Conservation (phyloP, 1,140 invertebrate species). For the roundworm (Caenorhabditis elegans) region DNA sequence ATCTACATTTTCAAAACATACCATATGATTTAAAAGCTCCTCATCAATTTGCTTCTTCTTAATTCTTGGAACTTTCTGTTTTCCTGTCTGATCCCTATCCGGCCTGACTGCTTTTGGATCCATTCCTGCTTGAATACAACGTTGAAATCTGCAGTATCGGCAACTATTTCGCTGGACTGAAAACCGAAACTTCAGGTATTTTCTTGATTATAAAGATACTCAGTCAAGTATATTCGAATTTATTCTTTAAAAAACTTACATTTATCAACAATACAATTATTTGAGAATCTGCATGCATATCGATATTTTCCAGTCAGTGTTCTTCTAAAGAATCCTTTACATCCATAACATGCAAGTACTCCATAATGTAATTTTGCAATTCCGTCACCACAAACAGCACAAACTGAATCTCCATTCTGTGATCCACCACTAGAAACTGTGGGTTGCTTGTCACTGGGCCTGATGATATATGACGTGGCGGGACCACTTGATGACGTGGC, state of each 20-base stretch:
- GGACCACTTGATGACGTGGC: not conserved
- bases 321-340: constrained; percentile 60
- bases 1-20: no score
- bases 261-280: constrained; percentile 66
- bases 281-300: constrained; percentile 64
- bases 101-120: constrained; percentile 65
- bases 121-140: constrained; percentile 60
- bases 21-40: constrained; percentile 65
- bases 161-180: constrained; percentile 51
- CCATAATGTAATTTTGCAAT: constrained; percentile 65
- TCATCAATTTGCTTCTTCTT: constrained; percentile 62
- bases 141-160: constrained; percentile 60
- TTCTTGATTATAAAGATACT: no score
- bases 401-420: constrained; percentile 52
- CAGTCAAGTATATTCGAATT: no score
- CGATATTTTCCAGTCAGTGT: constrained; percentile 65
- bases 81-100: constrained; percentile 63
- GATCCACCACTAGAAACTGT: constrained; percentile 11
- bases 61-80: constrained; percentile 61
- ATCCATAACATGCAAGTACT: constrained; percentile 63
- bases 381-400: constrained; percentile 63
- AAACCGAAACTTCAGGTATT: no score
- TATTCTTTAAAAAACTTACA: constrained; percentile 52
- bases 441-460: not conserved
- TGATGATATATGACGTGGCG: not conserved